These are phyloP conservation scores for Typhlichthys eigenmanni DNA, from an alignment of 2,797 vertebrate genomes.

Conservation along the genomic window DNA sequence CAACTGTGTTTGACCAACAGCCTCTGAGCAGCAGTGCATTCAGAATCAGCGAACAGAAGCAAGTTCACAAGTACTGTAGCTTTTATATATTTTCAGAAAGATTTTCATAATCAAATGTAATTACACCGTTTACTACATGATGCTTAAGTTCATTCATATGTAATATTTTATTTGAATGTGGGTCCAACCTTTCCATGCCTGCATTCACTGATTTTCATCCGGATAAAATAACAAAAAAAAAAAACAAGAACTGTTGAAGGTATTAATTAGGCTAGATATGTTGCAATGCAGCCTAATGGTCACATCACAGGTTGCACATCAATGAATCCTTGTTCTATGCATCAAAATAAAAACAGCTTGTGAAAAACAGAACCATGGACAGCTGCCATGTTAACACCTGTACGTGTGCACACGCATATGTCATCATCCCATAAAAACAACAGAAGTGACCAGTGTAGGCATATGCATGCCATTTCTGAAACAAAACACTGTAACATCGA, in stretches of 20 bases:
- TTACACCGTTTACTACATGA: no score
- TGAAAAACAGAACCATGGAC: conserved; percentile 18
- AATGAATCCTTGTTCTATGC: conserved; percentile 24
- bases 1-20: no score
- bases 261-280: background rate
- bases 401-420: background rate
- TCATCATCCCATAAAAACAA: background rate
- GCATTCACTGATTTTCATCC: background rate
- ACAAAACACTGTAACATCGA: no score
- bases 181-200: no score
- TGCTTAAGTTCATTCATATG: no score
- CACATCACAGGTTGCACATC: background rate
- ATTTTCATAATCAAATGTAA: no score
- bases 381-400: conserved; percentile 6
- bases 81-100: no score
- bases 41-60: no score
- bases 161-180: background rate
- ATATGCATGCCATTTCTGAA: no score
- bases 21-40: no score
- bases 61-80: no score
- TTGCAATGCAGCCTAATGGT: background rate
- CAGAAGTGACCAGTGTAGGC: background rate
- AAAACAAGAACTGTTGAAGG: background rate
- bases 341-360: conserved; percentile 18
- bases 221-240: background rate